phyloP scores from a whole-genome alignment of 2,113 vertebrate species.

The Oreocharis arfaki region DNA sequence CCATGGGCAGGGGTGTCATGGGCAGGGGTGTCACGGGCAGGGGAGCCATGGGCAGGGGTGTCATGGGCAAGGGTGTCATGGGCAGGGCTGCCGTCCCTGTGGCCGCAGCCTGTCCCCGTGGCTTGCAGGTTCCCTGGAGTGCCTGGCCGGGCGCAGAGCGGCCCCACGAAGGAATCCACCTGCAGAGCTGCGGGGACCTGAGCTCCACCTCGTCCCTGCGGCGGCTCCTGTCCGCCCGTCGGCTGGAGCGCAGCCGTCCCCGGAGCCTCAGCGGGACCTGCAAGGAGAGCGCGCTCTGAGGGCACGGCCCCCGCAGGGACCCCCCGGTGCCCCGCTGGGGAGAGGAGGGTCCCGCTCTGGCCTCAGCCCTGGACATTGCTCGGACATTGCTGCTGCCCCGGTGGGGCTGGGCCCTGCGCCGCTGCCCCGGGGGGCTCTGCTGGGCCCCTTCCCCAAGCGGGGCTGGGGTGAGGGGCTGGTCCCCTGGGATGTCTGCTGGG shows the following conservation, averaged over 20 bases:
- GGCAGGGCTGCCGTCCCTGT: fast-evolving
- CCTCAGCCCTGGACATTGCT: not conserved
- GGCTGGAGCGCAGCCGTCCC: conserved; percentile 66
- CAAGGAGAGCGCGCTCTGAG: conserved; percentile 81
- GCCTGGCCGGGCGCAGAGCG: conserved; percentile 64
- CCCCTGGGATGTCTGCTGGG: not conserved
- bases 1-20: too few relatives aligned
- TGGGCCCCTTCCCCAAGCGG: not conserved
- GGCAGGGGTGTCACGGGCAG: not conserved
- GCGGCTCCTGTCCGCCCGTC: conserved; percentile 72
- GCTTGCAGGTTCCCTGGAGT: conserved; percentile 74
- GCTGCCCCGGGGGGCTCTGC: not conserved
- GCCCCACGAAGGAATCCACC: conserved; percentile 82
- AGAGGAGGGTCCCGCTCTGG: not conserved
- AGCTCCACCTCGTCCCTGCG: conserved; percentile 87
- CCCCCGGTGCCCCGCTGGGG: fast-evolving
- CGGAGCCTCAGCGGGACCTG: conserved; percentile 82
- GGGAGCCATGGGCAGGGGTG: not conserved
- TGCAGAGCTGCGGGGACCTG: conserved; percentile 92
- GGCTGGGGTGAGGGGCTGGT: conserved; percentile 8
- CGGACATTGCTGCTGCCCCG: not conserved
- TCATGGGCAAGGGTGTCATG: fast-evolving
- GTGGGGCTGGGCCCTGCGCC: not conserved
- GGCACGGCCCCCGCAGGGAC: not conserved
- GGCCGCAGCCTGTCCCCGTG: not conserved